Base-by-base conservation (phyloP, 53 echinoderm and acorn worm genomes). In the Hippasteria phrygiana region DNA sequence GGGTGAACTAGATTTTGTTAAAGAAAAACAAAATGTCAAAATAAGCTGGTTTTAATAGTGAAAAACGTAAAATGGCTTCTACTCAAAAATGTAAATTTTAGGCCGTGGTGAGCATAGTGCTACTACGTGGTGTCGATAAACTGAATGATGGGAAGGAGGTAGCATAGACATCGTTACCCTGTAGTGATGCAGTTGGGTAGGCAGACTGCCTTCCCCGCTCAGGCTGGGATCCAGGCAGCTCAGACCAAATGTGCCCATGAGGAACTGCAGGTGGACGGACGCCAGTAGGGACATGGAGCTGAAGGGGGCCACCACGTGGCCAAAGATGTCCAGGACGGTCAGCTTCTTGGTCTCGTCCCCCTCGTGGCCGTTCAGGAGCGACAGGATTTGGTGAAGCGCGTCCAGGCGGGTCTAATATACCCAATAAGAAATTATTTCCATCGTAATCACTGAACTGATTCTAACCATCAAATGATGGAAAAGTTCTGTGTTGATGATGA, bases 181-280 rank as follows among this genome's bases (percentile, higher is more conserved):
- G 22, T 95, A 95, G 47, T 95, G 93, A 56, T 93, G 91, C 7
- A 95, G 91, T 89, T 95, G 95, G 24, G 87, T 83, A 0, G 91
- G 74, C 7, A 74, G 64, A 0, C 54, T 28, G 7, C 16, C 48
- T 39, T 94, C 96, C 82, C 91, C 93, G 12, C 70, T 91, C 14
- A 91, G 42, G 17, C 51, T 24, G 26, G 90, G 71, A 45, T 93
- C 94, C 43, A 94, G 91, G 55, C 91, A 91, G 69, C 95, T 93
- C 55, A 97, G 86, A 5, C 95, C 93, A 92, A 97, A 97, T 20
- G 92, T 88, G 13, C 97, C 97, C 43, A 95, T 92, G 75, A 97
- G 82, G 66, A 97, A 97, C 90, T 97, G 97, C 55, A 97, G 91
- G 29, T 97, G 95, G 28, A 92, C 95, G 10, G 97, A 95, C 11